Evolutionary conservation across 2,888 invertebrate genomes (phyloP).

Genomic region (Ceraclea dissimilis): DNA sequence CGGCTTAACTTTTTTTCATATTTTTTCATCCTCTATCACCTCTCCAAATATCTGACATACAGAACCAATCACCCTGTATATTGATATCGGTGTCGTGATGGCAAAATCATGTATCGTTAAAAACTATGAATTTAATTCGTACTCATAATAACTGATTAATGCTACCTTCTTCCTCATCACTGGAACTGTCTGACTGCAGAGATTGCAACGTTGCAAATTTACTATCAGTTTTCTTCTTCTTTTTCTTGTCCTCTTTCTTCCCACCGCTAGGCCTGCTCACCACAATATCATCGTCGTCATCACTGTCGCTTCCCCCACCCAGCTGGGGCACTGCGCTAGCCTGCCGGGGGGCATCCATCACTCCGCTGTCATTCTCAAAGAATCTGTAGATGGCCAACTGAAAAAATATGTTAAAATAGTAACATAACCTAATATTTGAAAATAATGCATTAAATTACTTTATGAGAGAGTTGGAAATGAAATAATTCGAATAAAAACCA

Average conservation of each 20-base stretch:
- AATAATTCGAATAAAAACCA: no score
- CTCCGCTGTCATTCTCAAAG: slow-evolving; percentile 62
- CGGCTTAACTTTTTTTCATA: no score
- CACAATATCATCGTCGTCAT: slow-evolving; percentile 24
- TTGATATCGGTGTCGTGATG: no score
- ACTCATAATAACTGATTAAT: no score
- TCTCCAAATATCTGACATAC: no score
- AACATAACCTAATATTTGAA: no score
- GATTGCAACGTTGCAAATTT: slow-evolving; percentile 55
- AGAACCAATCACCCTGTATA: no score
- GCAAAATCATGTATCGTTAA: no score
- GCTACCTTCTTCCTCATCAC: slow-evolving; percentile 55
- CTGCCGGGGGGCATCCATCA: slow-evolving; percentile 33
- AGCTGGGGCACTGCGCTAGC: slow-evolving; percentile 27
- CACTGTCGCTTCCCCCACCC: slow-evolving; percentile 37
- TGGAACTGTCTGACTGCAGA: slow-evolving; percentile 51
- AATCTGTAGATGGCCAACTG: slow-evolving; percentile 77
- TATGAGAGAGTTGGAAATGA: no score
- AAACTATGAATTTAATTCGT: no score
- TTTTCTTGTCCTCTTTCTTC: slow-evolving; percentile 35
- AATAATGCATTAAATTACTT: no score
- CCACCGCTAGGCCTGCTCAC: not conserved
- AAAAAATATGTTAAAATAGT: not conserved
- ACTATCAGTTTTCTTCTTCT: slow-evolving; percentile 34
- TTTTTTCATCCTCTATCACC: no score